A percentile compares a stretch with the other conserved stretches of the same genome.
phyloP scores from a whole-genome alignment of 2,888 invertebrate species.

The Carabus problematicus region DNA sequence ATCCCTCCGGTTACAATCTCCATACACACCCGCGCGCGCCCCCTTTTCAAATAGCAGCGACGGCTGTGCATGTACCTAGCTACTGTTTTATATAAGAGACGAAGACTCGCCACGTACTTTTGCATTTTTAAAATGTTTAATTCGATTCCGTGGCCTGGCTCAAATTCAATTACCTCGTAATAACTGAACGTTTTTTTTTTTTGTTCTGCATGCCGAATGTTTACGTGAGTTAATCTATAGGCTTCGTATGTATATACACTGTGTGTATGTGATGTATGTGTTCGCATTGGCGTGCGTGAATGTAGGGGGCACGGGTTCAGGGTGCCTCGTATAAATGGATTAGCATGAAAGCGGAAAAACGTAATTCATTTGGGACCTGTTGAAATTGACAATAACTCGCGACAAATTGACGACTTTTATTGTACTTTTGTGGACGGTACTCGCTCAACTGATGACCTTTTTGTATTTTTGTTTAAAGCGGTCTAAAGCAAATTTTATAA shows the following conservation, averaged over 20 bases:
- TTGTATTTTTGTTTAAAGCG: not conserved
- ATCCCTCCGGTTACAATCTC: not conserved
- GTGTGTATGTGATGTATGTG: constrained; percentile 5
- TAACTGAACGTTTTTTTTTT: constrained; percentile 38
- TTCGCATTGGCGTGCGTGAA: not conserved
- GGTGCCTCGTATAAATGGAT: constrained; percentile 39
- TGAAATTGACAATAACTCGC: constrained; percentile 42
- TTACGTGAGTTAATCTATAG: constrained; percentile 9
- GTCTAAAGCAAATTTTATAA: too few species aligned
- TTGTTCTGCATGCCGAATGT: not conserved
- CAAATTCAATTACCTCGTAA: constrained; percentile 39
- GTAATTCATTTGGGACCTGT: constrained; percentile 42
- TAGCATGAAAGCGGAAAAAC: constrained; percentile 36
- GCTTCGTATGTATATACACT: not conserved
- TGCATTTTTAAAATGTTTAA: constrained; percentile 43
- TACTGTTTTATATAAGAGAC: constrained; percentile 1
- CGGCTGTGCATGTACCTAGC: too few species aligned
- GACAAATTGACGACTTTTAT: constrained; percentile 41
- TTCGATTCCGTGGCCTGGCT: constrained; percentile 32
- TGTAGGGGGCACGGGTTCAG: constrained; percentile 12
- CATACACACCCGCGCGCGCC: not conserved
- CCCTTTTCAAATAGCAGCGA: constrained; percentile 8
- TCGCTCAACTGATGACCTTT: constrained; percentile 8
- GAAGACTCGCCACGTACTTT: constrained; percentile 23
- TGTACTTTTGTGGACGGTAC: constrained; percentile 38